Base-by-base conservation (phyloP, 2,888 invertebrate species). In the Gryllus longicercus region DNA sequence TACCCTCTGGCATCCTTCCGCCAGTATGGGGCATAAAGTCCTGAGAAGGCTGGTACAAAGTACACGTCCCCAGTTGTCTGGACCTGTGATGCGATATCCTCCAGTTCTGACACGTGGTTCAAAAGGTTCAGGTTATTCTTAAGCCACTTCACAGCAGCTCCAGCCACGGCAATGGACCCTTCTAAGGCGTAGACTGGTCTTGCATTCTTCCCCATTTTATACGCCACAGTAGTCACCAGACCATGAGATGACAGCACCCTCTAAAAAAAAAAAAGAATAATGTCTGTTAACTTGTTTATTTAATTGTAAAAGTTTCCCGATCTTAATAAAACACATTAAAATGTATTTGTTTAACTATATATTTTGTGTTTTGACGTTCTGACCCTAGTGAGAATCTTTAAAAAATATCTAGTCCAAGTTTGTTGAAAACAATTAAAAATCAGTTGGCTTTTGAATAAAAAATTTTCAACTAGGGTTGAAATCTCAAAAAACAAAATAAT, bases 21-120 rank as follows among this genome's bases (percentile, higher is more conserved):
- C 99, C 99, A 99, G 86, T 99, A 97, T 0, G 99, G 99, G 79
- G 99, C 98, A 87, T 96, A 99, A 0, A 99, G 88, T 0, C 99
- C 99, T 77, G 95, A 96, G 87, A 99, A 98, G 0, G 98, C 98
- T 0, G 99, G 99, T 50, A 99, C 99, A 87, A 99, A 99, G 87
- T 98, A 98, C 18, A 98, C 97, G 84, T 98, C 99, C 0, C 96
- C 96, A 0, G 97, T 96, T 76, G 94, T 94, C 84, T 93, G 92
- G 63, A 98, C 98, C 83, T 90, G 90, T 50, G 91, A 90, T 0
- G 96, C 96, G 79, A 96, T 90, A 38, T 90, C 85, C 85, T 93
- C 92, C 84, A 87, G 93, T 79, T 92, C 90, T 0, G 90, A 89
- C 0, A 94, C 92, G 83, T 93, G 92, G 63, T 93, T 90, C 82